Percentiles rank a stretch among this genome's conserved stretches.
These are phyloP conservation scores for Phrynocephalus versicolor DNA, from an alignment of 2,113 vertebrate species.

Conservation along the genomic window DNA sequence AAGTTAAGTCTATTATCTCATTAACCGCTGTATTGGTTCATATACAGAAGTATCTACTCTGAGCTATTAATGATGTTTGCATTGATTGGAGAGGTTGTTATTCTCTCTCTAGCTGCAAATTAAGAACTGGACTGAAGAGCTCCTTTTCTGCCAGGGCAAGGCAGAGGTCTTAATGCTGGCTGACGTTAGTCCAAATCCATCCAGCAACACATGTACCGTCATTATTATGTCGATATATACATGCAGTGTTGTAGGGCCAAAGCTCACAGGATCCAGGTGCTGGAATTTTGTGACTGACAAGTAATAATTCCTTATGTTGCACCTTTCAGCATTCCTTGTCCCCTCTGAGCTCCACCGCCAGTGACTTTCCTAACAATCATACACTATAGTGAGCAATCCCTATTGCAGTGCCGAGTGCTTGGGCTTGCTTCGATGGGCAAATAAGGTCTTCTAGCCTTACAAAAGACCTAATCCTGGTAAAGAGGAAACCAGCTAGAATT, in stretches of 20 bases:
- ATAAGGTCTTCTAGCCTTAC: background rate
- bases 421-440: background rate
- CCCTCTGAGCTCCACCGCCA: background rate
- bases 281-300: background rate
- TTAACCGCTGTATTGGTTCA: constrained; percentile 3
- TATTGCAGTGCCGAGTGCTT: background rate
- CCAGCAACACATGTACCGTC: background rate
- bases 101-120: background rate
- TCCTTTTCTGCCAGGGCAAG: background rate
- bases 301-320: too few species aligned
- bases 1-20: constrained; percentile 14
- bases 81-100: background rate
- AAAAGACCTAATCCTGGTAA: background rate
- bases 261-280: background rate
- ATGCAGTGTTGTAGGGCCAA: background rate
- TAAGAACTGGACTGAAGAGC: background rate
- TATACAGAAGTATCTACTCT: background rate
- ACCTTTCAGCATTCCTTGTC: background rate
- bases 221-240: too few species aligned
- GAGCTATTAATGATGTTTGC: constrained; percentile 12
- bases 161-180: background rate
- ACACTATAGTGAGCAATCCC: background rate
- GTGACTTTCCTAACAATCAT: background rate
- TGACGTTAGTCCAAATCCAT: background rate
- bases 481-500: background rate